Evolutionary conservation across 2,888 invertebrate genomes (phyloP), one percentile per base, ranked within the genome.

Genomic region (Hirtodrosophila cameraria): DNA sequence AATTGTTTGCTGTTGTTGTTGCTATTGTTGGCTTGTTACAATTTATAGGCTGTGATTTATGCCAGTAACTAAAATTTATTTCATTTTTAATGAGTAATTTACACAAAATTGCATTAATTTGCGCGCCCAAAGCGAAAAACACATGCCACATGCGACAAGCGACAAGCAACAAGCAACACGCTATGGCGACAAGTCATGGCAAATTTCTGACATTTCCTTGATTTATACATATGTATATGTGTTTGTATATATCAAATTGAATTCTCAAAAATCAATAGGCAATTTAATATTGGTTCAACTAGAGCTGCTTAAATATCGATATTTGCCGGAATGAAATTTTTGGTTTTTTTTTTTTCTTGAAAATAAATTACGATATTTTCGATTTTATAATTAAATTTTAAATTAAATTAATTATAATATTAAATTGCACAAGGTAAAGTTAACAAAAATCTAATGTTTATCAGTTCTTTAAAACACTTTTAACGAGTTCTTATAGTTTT

Each of bases 11-110:
- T 33, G 27, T 50, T 39, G 33, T n/a, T n/a, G 18, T 20, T 7
- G 42, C 9, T 41, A 33, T 58, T 49, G 41, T 58, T 41, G 50
- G 52, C 52, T 53, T 73, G 74, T 69, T 72, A 62, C 68, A 75
- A 50, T 85, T 82, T 82, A 77, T 67, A 62, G 78, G 77, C 75
- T 65, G 80, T 86, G 87, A 87, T 86, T 86, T 86, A 83, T 86
- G 77, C 73, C 70, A 42, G 73, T 53, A 52, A 61, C 62, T 65
- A 68, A 84, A 86, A 86, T 86, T 86, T 83, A 87, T 87, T 75
- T 87, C 77, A 71, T 69, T 83, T 86, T 81, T 87, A 87, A 87
- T 83, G 81, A 86, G 79, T 87, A 83, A 86, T 86, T 86, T 84
- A 84, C 80, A 81, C 80, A 75, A 76, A 84, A 81, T 75, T 83